phyloP scores from a whole-genome alignment of 2,113 vertebrate genomes.

The Muscicapa adusta region DNA sequence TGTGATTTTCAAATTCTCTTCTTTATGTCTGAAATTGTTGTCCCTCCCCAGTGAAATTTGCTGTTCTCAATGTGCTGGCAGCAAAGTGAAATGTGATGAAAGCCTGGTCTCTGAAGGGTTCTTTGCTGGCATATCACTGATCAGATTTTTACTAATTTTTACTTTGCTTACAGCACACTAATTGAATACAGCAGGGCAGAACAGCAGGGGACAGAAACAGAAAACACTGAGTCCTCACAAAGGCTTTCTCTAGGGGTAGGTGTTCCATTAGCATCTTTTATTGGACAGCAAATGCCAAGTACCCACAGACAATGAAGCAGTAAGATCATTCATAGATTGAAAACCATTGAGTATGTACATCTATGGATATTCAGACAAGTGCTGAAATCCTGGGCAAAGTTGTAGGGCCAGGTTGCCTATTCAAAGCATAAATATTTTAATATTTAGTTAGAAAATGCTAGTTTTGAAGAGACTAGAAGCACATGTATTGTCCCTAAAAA shows the following conservation, averaged over 20 bases:
- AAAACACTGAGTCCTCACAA: conserved; percentile 50
- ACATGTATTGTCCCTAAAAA: neutral
- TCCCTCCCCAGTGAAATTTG: conserved; percentile 20
- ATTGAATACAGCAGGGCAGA: conserved; percentile 66
- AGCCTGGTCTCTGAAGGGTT: conserved; percentile 28
- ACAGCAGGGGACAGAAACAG: conserved; percentile 38
- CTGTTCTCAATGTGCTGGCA: neutral
- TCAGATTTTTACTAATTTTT: conserved; percentile 46
- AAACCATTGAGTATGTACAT: neutral
- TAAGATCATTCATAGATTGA: conserved; percentile 12
- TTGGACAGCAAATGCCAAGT: conserved; percentile 31
- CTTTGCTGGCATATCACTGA: conserved; percentile 32
- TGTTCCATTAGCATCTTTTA: conserved; percentile 58
- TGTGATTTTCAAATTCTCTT: neutral
- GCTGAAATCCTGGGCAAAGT: neutral
- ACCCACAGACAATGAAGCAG: conserved; percentile 1
- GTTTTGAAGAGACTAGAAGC: neutral
- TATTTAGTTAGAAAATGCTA: neutral
- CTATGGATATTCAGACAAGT: neutral
- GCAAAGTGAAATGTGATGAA: conserved; percentile 31
- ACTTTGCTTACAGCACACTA: conserved; percentile 59
- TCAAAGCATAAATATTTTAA: neutral
- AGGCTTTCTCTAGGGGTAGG: conserved; percentile 50
- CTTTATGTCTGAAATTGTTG: neutral
- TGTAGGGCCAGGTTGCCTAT: neutral